Base-by-base conservation (phyloP, 2,797 vertebrate genomes). In the Characodon lateralis region DNA sequence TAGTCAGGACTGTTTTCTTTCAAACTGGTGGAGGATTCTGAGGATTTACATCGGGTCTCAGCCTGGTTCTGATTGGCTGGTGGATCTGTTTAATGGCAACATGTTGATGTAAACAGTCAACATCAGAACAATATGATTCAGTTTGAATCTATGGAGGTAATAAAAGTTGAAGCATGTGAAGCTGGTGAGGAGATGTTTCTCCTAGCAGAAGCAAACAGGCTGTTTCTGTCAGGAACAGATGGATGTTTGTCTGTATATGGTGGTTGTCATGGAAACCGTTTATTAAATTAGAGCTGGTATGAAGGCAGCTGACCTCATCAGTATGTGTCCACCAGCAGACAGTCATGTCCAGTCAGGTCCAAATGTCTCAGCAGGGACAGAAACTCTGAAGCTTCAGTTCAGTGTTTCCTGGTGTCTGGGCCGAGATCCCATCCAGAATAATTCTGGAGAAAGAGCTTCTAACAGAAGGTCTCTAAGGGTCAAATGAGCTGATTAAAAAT, bases 271-370 rank as follows among this genome's bases (percentile, higher is more conserved):
- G 80, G 85, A 69, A 73, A 82, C 58, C 2, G 28, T 0, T 20
- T 13, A 89, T 91, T 79, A 74, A 83, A 88, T 89, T 86, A 85
- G 35, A 16, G 63, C 8, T 68, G 87, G 81, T 46, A 88, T 87
- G 88, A 59, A 72, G 58, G 66, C 70, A 72, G 55, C 28, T 78
- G 75, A 87, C 63, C 51, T 35, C 63, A 16, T 31, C 14, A 6
- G 2, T 48, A 6, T 22, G 31, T 65, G 18, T 41, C 31, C 35
- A 20, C 31, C 35, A 3, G 14, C 6, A 35, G 61, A 65, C 59
- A 35, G 7, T 48, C 46, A 48, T 35, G 31, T 35, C 31, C 59
- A 28, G 26, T 16, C 28, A 7, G 4, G 31, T 65, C 35, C 35
- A 65, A 9, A 65, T 39, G 31, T 65, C 16, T 63, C 61, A 9